Conservation (phyloP, 2,797 vertebrate genomes). For the Rachycentron canadum region DNA sequence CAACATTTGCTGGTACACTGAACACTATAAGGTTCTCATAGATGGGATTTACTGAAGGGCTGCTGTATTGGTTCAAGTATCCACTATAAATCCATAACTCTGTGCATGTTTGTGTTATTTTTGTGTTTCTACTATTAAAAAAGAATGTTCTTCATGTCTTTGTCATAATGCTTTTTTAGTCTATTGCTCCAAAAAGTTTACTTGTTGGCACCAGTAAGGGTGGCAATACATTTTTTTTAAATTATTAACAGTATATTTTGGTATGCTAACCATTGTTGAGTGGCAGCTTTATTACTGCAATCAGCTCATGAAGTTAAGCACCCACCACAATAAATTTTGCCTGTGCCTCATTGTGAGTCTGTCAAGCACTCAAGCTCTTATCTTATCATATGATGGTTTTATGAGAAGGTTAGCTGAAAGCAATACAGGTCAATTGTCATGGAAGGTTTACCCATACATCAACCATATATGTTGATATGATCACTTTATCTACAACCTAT, state of each 20-base stretch:
- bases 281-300: background rate
- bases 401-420: background rate
- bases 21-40: background rate
- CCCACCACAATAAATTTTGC: background rate
- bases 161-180: background rate
- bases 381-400: background rate
- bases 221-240: background rate
- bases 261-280: background rate
- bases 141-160: background rate
- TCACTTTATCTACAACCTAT: background rate
- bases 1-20: background rate
- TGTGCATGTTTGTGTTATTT: background rate
- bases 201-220: background rate
- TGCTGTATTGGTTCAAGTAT: background rate
- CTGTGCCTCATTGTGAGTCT: background rate
- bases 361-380: too few species aligned
- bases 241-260: background rate
- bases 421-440: background rate
- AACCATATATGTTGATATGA: background rate
- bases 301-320: background rate
- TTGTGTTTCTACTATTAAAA: background rate
- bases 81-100: background rate
- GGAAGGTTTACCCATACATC: background rate
- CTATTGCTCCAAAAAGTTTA: background rate
- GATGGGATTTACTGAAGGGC: background rate